These are phyloP conservation scores for Argya squamiceps DNA, from an alignment of 2,797 vertebrate species.

Conservation along the genomic window DNA sequence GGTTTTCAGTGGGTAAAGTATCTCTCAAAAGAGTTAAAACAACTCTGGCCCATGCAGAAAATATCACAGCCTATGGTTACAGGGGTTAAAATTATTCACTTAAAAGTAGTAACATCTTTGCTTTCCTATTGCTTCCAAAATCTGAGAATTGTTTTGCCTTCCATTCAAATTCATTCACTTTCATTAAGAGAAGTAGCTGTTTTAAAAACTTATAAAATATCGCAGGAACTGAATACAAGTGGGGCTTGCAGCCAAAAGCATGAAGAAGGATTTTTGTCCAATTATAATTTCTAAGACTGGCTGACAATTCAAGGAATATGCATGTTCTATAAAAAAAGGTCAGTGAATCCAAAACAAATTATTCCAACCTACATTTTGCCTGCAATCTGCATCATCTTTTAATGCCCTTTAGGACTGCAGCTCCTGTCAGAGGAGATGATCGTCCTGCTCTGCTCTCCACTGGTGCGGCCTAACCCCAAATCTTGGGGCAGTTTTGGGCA, in stretches of 20 bases:
- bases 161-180: neutral
- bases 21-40: neutral
- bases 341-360: neutral
- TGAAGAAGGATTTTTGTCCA: neutral
- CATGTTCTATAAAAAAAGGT: neutral
- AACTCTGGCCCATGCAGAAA: neutral
- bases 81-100: neutral
- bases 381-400: neutral
- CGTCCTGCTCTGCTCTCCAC: neutral
- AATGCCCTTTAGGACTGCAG: neutral
- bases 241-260: neutral
- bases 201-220: slow-evolving; percentile 24
- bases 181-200: neutral
- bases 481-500: neutral
- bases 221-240: neutral
- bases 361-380: neutral
- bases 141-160: neutral
- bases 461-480: neutral
- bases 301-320: neutral
- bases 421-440: neutral
- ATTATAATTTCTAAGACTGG: neutral
- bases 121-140: neutral
- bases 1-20: neutral
- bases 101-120: neutral
- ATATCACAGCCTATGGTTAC: neutral